Base-by-base conservation (phyloP, 1,140 invertebrate species). In the Luehdorfia chinensis region DNA sequence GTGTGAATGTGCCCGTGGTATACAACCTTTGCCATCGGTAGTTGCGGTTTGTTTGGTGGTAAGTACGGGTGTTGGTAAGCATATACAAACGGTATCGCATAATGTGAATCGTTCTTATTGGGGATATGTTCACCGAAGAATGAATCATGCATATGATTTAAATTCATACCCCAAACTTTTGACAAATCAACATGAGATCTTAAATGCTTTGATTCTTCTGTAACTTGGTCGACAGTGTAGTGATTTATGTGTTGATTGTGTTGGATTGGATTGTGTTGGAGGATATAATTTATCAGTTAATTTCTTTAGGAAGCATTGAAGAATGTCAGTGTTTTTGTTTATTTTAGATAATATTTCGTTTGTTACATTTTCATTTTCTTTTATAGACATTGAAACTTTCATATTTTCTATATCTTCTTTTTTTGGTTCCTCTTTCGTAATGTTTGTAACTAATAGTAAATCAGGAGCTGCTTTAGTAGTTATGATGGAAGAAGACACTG, bases 311-410 rank as follows among this genome's bases (percentile, higher is more conserved):
- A 74, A 75, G 4, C 16, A 16, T 39, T 68, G 55, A 5, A 78
- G 27, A 12, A 74, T 51, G 14, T 63, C 53, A 5, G 75, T 74
- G 13, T 78, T 75, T 47, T 44, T 56, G 36, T 75, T 63, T 1
- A 78, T 66, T 37, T 72, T 66, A 3, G 56, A 53, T 28, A 78
- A 46, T 18, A 78, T 74, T 43, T 67, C 57, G 5, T 59, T 57
- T 4, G 71, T 69, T 6, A 67, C 9, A 13, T 65, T 60, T 7
- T 64, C 57, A 8, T 71, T 71, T 14, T 53, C 48, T 33, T 66
- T 55, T 45, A 69, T 67, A 4, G 50, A 47, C 2, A 41, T 50
- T 8, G 70, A 43, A 2, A 70, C 28, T 37, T 50, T 50, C 0
- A 9, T 41, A 15, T 52, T 63, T 1, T 44, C 48, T 12, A 43